phyloP scores from a whole-genome alignment of 2,113 vertebrate genomes.

The Ornithorhynchus anatinus region DNA sequence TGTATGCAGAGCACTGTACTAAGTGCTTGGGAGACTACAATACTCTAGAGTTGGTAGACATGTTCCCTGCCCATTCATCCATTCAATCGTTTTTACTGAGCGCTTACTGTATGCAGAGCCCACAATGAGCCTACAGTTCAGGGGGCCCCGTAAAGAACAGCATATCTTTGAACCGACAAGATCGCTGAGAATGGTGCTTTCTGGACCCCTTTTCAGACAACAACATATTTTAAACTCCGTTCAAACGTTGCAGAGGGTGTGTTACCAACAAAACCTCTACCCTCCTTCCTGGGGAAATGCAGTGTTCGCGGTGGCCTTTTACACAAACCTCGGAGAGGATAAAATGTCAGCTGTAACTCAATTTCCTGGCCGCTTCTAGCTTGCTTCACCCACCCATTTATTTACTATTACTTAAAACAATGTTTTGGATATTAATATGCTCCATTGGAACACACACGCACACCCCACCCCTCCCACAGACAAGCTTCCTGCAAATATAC shows the following conservation, averaged over 20 bases:
- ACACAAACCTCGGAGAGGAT: conserved; percentile 20
- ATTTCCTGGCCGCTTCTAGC: conserved; percentile 30
- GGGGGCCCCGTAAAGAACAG: neutral
- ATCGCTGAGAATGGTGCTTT: neutral
- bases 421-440: conserved; percentile 2
- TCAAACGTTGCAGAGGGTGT: conserved; percentile 32
- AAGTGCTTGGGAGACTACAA: no score
- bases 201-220: neutral
- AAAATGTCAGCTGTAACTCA: conserved; percentile 34
- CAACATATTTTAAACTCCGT: conserved; percentile 20
- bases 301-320: conserved; percentile 41
- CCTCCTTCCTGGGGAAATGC: conserved; percentile 60
- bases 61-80: no score
- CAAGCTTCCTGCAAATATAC: conserved; percentile 14
- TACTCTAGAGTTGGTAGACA: no score
- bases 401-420: conserved; percentile 7
- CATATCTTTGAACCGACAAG: accelerated
- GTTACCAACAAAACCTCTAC: conserved; percentile 11
- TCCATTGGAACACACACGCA: conserved; percentile 12
- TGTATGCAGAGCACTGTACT: no score
- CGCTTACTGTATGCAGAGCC: no score
- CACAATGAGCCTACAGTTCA: no score
- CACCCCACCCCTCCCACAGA: conserved; percentile 6
- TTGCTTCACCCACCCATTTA: neutral
- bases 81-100: no score